A percentile compares a stretch with the other conserved stretches of the same genome.
phyloP scores from a whole-genome alignment of 2,113 vertebrate species.

The Mystacornis crossleyi region DNA sequence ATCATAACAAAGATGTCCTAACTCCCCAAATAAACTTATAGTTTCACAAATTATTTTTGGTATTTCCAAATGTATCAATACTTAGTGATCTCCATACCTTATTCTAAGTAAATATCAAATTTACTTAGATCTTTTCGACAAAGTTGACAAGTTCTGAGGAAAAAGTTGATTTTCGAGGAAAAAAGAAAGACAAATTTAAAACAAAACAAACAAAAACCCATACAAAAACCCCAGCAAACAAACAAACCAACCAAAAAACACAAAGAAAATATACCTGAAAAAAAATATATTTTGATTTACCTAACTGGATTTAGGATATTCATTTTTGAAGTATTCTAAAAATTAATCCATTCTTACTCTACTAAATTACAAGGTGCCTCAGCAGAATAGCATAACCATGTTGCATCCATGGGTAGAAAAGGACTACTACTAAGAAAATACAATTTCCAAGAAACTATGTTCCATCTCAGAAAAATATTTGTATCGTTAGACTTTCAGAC shows the following conservation, averaged over 20 bases:
- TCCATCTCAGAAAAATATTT: not conserved
- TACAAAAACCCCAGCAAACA: not conserved
- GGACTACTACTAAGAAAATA: not conserved
- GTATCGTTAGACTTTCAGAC: not conserved
- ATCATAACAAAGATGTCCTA: not conserved
- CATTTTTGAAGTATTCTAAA: not conserved
- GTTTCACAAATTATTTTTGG: not conserved
- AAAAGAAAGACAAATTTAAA: not conserved
- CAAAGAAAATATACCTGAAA: not conserved
- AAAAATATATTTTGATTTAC: not conserved
- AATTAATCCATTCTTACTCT: not conserved
- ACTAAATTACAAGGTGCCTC: not conserved
- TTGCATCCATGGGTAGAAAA: not conserved
- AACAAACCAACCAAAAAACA: not conserved
- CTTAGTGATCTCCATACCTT: not conserved
- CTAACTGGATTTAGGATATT: not conserved
- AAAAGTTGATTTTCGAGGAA: rapidly evolving
- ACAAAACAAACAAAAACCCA: not conserved
- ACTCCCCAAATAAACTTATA: not conserved
- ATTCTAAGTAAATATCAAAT: not conserved
- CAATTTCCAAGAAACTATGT: not conserved
- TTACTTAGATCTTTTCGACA: not conserved
- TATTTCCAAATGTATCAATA: not conserved
- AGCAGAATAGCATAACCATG: not conserved
- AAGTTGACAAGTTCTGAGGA: not conserved